Percentiles rank a stretch among this genome's conserved stretches.
These are phyloP conservation scores for Glyptemys insculpta DNA, from an alignment of 2,797 vertebrate species.

Conservation along the genomic window DNA sequence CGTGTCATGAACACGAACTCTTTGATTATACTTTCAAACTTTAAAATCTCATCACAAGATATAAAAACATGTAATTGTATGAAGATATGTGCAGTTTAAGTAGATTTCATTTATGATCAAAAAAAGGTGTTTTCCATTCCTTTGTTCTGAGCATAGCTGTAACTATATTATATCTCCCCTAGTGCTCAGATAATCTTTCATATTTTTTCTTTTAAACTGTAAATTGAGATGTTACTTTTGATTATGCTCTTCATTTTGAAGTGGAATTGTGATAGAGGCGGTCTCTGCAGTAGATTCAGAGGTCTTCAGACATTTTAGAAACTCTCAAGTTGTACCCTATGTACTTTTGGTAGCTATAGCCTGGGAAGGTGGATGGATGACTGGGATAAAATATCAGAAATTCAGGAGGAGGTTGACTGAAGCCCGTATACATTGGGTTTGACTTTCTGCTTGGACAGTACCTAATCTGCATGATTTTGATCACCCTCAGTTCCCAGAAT, in stretches of 20 bases:
- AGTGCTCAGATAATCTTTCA: not conserved
- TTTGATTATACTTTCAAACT: not conserved
- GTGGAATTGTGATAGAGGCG: not conserved
- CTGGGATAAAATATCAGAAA: not conserved
- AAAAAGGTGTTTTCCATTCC: not conserved
- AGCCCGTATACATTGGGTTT: not conserved
- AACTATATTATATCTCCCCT: not conserved
- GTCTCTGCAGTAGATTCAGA: not conserved
- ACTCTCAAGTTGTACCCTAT: accelerated
- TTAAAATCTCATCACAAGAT: accelerated
- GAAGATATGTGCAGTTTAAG: not conserved
- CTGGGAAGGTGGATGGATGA: not conserved
- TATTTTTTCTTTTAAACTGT: not conserved
- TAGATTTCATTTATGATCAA: not conserved
- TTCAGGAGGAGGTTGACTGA: not conserved
- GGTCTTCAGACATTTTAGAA: accelerated
- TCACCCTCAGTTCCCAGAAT: not conserved
- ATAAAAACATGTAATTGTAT: accelerated
- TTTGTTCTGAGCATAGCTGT: not conserved
- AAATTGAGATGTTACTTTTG: not conserved
- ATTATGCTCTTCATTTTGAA: not conserved
- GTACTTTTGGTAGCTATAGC: not conserved
- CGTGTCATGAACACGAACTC: not conserved
- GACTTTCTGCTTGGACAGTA: not conserved
- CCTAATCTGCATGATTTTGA: not conserved